phyloP scores from a whole-genome alignment of 2,113 vertebrate genomes.

The Pterophyllum scalare region DNA sequence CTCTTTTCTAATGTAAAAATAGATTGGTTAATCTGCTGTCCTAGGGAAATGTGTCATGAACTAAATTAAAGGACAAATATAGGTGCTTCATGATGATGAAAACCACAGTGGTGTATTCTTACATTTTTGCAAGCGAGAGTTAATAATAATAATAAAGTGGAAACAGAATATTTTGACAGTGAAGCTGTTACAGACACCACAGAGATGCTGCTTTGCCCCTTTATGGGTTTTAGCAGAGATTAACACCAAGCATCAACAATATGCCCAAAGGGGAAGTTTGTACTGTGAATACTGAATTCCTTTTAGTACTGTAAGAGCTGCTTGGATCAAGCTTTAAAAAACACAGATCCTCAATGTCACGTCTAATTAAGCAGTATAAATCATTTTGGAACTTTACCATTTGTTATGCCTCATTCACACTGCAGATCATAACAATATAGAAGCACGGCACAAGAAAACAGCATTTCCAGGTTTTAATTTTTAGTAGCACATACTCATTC shows the following conservation, averaged over 20 bases:
- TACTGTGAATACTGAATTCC: not conserved
- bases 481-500: not conserved
- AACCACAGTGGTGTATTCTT: not conserved
- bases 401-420: not conserved
- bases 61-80: not conserved
- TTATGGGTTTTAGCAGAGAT: not conserved
- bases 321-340: not conserved
- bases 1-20: not conserved
- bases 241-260: not conserved
- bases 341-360: not conserved
- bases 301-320: not conserved
- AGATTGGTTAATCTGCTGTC: fast-evolving
- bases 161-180: not conserved
- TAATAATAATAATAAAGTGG: not conserved
- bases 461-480: slow-evolving; percentile 17
- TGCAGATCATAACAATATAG: slow-evolving; percentile 17
- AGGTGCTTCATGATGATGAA: not conserved
- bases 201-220: not conserved
- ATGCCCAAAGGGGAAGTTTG: not conserved
- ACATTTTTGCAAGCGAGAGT: not conserved
- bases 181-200: not conserved
- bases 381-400: not conserved
- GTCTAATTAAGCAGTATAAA: not conserved
- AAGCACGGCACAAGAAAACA: slow-evolving; percentile 9
- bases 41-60: not conserved